phyloP scores from a whole-genome alignment of 2,888 invertebrate species.

The Chironomus riparius region DNA sequence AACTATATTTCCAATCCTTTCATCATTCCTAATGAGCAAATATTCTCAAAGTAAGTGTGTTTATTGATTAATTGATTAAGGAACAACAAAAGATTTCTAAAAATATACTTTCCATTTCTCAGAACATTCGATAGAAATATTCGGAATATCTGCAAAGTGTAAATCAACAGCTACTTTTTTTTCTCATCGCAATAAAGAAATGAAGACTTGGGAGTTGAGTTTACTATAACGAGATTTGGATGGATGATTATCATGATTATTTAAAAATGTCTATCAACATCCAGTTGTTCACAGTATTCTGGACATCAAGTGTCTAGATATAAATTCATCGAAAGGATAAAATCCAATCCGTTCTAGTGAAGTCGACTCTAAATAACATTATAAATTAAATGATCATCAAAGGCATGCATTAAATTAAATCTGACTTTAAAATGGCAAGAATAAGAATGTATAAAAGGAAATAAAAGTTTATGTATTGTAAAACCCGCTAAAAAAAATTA shows the following conservation, averaged over 20 bases:
- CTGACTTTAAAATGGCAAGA: too few relatives aligned
- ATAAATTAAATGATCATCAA: too few relatives aligned
- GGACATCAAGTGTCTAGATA: too few relatives aligned
- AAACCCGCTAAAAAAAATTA: background rate
- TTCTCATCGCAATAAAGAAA: background rate
- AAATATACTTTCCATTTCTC: conserved; percentile 35
- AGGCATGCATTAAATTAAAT: too few relatives aligned
- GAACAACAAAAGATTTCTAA: background rate
- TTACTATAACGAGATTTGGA: too few relatives aligned
- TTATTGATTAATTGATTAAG: conserved; percentile 15
- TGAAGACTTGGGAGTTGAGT: background rate
- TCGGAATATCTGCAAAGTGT: conserved; percentile 44
- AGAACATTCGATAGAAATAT: conserved; percentile 61
- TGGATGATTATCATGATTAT: too few relatives aligned
- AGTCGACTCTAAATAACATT: too few relatives aligned
- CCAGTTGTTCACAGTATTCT: too few relatives aligned
- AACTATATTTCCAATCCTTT: conserved; percentile 82
- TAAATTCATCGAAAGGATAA: too few relatives aligned
- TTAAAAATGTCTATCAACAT: too few relatives aligned
- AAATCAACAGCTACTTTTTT: background rate
- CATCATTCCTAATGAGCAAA: conserved; percentile 84
- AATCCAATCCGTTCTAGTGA: too few relatives aligned
- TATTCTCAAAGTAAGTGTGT: conserved; percentile 69
- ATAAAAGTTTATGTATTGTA: background rate
- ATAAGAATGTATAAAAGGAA: background rate